Evolutionary conservation across 2,797 vertebrate species (phyloP).

Genomic region (Distichodus sexfasciatus): DNA sequence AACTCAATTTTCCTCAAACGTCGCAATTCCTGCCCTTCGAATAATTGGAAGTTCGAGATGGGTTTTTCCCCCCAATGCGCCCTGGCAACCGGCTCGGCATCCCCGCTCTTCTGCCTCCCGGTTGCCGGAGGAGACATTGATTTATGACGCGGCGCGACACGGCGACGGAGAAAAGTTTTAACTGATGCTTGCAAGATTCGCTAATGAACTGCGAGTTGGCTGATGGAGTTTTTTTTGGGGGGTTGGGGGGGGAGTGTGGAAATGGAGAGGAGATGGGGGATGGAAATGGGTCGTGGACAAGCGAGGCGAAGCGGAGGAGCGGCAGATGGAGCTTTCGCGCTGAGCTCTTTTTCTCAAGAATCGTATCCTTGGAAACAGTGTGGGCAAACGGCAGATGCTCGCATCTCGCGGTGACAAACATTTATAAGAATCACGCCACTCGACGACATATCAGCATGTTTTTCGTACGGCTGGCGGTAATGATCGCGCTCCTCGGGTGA

Average conservation of each 20-base stretch:
- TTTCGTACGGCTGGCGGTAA: conserved; percentile 20
- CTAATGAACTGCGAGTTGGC: conserved; percentile 53
- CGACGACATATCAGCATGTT: conserved; percentile 34
- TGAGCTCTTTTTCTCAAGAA: conserved; percentile 46
- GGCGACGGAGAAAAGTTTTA: conserved; percentile 46
- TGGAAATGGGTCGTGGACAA: conserved; percentile 46
- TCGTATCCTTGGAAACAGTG: conserved; percentile 52
- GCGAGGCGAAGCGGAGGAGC: conserved; percentile 43
- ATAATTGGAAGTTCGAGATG: conserved; percentile 31
- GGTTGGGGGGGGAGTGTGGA: conserved; percentile 10
- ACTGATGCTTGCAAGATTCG: conserved; percentile 54
- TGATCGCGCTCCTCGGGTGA: conserved; percentile 27
- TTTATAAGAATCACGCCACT: conserved; percentile 39
- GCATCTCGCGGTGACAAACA: conserved; percentile 41
- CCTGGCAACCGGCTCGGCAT: conserved; percentile 33
- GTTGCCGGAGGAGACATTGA: conserved; percentile 50
- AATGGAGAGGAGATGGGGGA: too few species aligned
- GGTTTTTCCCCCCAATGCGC: conserved; percentile 18
- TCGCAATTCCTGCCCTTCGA: background rate
- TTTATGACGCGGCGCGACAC: conserved; percentile 43
- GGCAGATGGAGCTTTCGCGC: conserved; percentile 55
- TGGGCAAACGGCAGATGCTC: conserved; percentile 48
- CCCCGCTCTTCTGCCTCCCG: conserved; percentile 21
- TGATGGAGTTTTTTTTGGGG: conserved; percentile 35
- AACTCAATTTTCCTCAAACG: background rate